A percentile compares a stretch with the other conserved stretches of the same genome.
phyloP scores from a whole-genome alignment of 1,140 invertebrate species.

The Metopolophium dirhodum region DNA sequence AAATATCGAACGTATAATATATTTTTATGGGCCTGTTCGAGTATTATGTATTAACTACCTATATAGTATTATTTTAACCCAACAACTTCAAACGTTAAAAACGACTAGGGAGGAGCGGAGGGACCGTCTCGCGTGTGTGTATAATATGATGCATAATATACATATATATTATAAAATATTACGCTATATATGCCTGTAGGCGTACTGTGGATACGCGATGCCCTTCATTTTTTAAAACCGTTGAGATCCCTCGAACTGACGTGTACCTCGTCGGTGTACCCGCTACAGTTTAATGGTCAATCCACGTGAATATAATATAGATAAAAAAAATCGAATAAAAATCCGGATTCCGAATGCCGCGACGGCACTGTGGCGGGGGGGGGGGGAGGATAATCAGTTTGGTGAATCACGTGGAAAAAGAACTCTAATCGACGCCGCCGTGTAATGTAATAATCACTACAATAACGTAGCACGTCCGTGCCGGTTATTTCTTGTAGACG shows the following conservation, averaged over 20 bases:
- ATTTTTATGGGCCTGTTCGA: slow-evolving; percentile 1
- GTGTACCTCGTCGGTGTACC: background rate
- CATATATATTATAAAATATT: background rate
- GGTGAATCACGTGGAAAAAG: background rate
- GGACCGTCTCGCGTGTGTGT: background rate
- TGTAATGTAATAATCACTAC: background rate
- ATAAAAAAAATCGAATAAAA: background rate
- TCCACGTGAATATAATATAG: background rate
- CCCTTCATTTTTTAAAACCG: background rate
- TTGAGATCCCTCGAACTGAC: background rate
- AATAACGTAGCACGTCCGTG: background rate
- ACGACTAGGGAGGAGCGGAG: background rate
- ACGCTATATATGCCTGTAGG: background rate
- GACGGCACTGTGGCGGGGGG: background rate
- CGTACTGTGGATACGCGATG: background rate
- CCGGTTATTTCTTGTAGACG: background rate
- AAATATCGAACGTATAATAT: slow-evolving; percentile 19
- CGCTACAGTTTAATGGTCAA: background rate
- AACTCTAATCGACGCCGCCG: background rate
- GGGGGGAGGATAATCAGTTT: background rate
- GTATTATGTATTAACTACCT: background rate
- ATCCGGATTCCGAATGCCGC: background rate
- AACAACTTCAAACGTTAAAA: background rate
- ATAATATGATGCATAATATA: background rate
- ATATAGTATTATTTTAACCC: background rate